Conservation (phyloP, 2,888 invertebrate genomes). For the Pharmacophagus antenor region DNA sequence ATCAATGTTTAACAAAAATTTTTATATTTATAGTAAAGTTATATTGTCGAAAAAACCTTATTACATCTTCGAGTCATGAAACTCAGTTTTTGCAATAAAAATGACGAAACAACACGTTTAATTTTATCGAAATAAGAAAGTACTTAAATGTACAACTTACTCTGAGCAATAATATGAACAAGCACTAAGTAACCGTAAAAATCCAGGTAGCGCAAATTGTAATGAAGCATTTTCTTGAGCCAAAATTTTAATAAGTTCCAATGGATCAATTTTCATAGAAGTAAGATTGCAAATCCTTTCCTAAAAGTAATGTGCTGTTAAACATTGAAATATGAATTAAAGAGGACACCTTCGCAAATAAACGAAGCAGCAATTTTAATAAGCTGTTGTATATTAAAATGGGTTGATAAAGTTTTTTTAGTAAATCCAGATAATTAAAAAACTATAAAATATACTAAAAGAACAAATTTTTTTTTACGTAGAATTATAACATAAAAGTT, state of each 20-base stretch:
- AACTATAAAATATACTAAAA: neutral
- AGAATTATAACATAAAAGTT: too few species aligned
- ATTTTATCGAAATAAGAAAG: slow-evolving; percentile 27
- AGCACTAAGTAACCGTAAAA: slow-evolving; percentile 49
- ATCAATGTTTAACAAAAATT: too few species aligned
- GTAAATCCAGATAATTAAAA: neutral
- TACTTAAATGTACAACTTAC: slow-evolving; percentile 38
- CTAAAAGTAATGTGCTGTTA: slow-evolving; percentile 36
- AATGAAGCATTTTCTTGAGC: slow-evolving; percentile 56
- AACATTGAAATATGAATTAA: neutral
- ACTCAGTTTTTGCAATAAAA: too few species aligned
- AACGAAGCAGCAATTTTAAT: too few species aligned
- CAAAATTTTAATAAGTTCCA: slow-evolving; percentile 51
- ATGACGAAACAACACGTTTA: too few species aligned
- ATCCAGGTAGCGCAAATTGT: slow-evolving; percentile 58
- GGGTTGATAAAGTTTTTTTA: neutral
- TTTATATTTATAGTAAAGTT: too few species aligned
- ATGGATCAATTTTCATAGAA: slow-evolving; percentile 51
- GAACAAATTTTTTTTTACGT: too few species aligned
- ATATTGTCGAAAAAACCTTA: too few species aligned
- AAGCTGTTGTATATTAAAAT: neutral
- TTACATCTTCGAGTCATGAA: too few species aligned
- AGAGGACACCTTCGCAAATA: too few species aligned
- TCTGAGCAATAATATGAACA: slow-evolving; percentile 47
- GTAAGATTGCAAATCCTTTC: slow-evolving; percentile 49